Conservation (phyloP, 2,113 vertebrate species). For the Grus americana region DNA sequence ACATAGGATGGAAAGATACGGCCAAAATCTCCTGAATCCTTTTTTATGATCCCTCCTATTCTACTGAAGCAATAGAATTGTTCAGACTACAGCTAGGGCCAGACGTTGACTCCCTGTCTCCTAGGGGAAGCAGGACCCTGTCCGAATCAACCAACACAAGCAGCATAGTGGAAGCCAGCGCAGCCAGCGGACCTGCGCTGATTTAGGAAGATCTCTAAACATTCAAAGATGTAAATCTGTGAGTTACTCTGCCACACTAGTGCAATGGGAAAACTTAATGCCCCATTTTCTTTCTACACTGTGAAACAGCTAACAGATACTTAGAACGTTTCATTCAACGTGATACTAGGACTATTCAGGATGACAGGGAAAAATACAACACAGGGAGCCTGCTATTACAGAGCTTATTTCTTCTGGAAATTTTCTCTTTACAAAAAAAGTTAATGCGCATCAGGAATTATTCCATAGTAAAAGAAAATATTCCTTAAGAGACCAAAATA, state of each 20-base stretch:
- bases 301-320: background rate
- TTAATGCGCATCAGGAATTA: background rate
- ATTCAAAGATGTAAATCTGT: background rate
- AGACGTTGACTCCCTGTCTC: background rate
- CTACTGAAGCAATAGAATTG: background rate
- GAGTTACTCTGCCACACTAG: background rate
- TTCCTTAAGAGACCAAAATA: background rate
- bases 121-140: background rate
- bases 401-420: background rate
- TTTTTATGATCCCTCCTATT: background rate
- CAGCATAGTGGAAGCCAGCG: background rate
- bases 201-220: background rate
- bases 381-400: background rate
- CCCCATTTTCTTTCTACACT: background rate
- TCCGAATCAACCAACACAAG: background rate
- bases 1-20: fast-evolving
- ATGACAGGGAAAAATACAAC: background rate
- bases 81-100: background rate
- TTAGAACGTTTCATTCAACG: background rate
- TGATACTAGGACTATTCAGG: background rate
- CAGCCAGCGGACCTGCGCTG: background rate
- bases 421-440: background rate
- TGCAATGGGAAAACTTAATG: background rate
- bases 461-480: background rate
- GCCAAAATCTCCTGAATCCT: background rate